Evolutionary conservation across 2,113 vertebrate species (phyloP), one percentile per base, ranked within the genome.

Genomic region (Tauraco erythrolophus): DNA sequence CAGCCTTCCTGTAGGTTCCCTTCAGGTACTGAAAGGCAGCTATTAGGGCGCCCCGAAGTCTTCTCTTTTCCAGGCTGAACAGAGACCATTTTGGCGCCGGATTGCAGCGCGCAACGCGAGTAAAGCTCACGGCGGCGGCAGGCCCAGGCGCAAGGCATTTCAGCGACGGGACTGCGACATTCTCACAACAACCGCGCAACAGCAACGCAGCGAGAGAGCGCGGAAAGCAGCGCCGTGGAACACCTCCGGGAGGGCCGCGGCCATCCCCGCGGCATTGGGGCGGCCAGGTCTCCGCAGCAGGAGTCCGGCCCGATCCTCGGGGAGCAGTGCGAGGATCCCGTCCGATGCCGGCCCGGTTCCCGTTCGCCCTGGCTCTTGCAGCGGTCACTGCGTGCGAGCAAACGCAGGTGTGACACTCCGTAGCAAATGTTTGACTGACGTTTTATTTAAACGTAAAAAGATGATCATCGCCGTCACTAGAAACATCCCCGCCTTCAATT

Each of bases 201-300:
- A n/a, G n/a, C n/a, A n/a, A n/a, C n/a, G n/a, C n/a, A n/a, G n/a
- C n/a, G n/a, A n/a, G n/a, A n/a, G n/a, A n/a, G 68, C 11, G 10
- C 14, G 2, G 2, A 14, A 30, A 28, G 66, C 10, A 27, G 81
- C n/a, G 22, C 45, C n/a, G 19, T 3, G 45, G 69, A 1, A 4
- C 45, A 12, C 0, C 14, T 11, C 64, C 45, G 1, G 17, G 0
- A 35, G 5, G 5, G 45, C 56, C 3, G 61, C 37, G 4, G 5
- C 7, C 74, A 11, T 58, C 14, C 21, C 6, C 3, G 10, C 3
- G 0, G 3, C 57, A 2, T 3, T 0, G 5, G 12, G 41, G 41
- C 41, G 41, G 41, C 14, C 41, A 14, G 41, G 3, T 3, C 46
- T 31, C 43, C 48, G 31, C 11, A 0, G 4, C 3, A 9, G 53